These are phyloP conservation scores for Crax fasciolata DNA, from an alignment of 2,797 vertebrate species.

Conservation along the genomic window DNA sequence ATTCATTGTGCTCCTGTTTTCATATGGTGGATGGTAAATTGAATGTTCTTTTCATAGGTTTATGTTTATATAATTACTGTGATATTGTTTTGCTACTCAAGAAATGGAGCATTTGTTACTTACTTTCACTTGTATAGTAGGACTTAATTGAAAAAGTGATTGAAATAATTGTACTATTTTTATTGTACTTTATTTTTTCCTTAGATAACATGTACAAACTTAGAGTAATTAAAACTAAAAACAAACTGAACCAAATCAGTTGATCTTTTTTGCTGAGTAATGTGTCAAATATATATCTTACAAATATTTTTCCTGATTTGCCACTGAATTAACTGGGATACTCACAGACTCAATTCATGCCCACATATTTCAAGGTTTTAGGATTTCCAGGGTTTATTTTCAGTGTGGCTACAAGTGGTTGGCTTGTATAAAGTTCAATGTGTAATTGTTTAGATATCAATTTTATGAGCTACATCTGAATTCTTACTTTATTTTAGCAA, in stretches of 20 bases:
- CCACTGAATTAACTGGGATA: not conserved
- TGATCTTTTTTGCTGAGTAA: not conserved
- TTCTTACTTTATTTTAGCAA: slow-evolving; percentile 19
- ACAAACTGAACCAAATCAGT: not conserved
- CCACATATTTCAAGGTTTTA: not conserved
- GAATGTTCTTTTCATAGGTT: not conserved
- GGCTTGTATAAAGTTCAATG: not conserved
- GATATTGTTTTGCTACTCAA: not conserved
- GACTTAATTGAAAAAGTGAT: not conserved
- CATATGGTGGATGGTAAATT: not conserved
- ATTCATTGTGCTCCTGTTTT: not conserved
- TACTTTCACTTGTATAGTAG: not conserved
- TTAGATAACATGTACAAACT: not conserved
- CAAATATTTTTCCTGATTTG: not conserved
- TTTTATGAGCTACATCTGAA: slow-evolving; percentile 36
- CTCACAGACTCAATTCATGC: not conserved
- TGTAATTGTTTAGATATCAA: not conserved
- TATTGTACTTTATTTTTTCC: not conserved
- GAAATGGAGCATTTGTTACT: not conserved
- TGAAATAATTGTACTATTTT: slow-evolving; percentile 14
- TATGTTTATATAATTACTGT: not conserved
- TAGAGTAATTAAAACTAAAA: not conserved
- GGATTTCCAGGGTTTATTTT: not conserved
- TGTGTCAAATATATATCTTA: not conserved
- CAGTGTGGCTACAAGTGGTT: not conserved